Evolutionary conservation across 1,140 invertebrate species (phyloP), one percentile per base, ranked within the genome.

Genomic region (Scaptomyza graminum): DNA sequence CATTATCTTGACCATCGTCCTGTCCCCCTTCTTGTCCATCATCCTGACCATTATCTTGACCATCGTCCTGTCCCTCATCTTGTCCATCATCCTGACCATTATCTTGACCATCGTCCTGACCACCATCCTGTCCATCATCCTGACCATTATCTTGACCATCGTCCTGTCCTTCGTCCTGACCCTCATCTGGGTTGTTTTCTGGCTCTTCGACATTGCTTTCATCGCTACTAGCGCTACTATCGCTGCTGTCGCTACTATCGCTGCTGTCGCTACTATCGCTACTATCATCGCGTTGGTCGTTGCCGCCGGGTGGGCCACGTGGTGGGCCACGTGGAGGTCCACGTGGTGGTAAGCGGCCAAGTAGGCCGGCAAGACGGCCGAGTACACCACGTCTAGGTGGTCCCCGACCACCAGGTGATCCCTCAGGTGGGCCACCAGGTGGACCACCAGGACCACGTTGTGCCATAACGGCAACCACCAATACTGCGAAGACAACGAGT

Each of bases 401-500:
- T 50, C 49, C 28, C 3, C 8, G 16, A n/a, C 37, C 37, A 12
- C 5, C 5, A 11, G 51, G 50, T 18, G 50, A 22, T 18, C 15
- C 43, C 9, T 46, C 59, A 5, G 46, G 46, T 41, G 37, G 52
- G 39, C 49, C 31, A n/a, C n/a, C n/a, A n/a, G n/a, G n/a, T 5
- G 11, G 18, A 13, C 37, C 37, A 3, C 52, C 50, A 11, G 43
- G 50, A 13, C 54, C 59, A 8, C 56, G 50, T n/a, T 63, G 65
- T 7, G 65, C 71, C 16, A 63, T 13, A 3, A 75, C 72, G 41
- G 54, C 66, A n/a, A 71, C 60, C 55, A 71, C 28, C 16, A 75
- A 46, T 8, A 71, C 9, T 3, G 72, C 72, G 6, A 75, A 71
- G 9, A 75, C 46, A 22, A 22, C 72, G 51, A 75, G 16, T 47